Percentiles rank a stretch among this genome's conserved stretches.
Evolutionary conservation across 2,888 invertebrate species (phyloP).

Genomic region (Mellilla xanthometata): DNA sequence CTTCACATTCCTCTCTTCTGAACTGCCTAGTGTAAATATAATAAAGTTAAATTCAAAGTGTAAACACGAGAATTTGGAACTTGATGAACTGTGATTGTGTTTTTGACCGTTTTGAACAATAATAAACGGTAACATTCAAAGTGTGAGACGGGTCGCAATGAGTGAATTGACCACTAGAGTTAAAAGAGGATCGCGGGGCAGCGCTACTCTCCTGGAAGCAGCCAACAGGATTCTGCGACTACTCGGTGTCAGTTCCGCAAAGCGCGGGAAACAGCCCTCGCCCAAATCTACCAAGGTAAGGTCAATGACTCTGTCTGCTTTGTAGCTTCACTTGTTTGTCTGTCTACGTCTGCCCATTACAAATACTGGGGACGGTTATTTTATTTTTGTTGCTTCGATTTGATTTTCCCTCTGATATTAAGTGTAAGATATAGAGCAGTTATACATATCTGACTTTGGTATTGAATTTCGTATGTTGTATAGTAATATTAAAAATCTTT

Average conservation of each 20-base stretch:
- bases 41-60: constrained; percentile 28
- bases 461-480: too few species aligned
- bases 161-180: constrained; percentile 81
- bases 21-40: constrained; percentile 31
- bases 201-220: constrained; percentile 79
- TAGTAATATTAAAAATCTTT: too few species aligned
- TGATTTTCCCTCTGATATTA: too few species aligned
- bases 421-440: too few species aligned
- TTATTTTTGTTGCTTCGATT: not conserved
- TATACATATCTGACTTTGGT: too few species aligned
- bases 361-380: constrained; percentile 7
- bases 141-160: constrained; percentile 76
- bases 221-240: constrained; percentile 80
- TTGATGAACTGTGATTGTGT: constrained; percentile 71
- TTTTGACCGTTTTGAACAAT: constrained; percentile 64
- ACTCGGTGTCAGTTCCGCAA: constrained; percentile 77
- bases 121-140: constrained; percentile 52
- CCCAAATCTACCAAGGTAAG: constrained; percentile 80
- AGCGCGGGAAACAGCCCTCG: constrained; percentile 82
- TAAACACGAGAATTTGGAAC: constrained; percentile 27
- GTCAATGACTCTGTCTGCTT: constrained; percentile 64
- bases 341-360: constrained; percentile 17
- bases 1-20: constrained; percentile 51
- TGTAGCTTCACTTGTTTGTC: constrained; percentile 45
- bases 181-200: constrained; percentile 81